A percentile compares a stretch with the other conserved stretches of the same genome.
Evolutionary conservation across 2,888 invertebrate genomes (phyloP).

Genomic region (Macaria notata): DNA sequence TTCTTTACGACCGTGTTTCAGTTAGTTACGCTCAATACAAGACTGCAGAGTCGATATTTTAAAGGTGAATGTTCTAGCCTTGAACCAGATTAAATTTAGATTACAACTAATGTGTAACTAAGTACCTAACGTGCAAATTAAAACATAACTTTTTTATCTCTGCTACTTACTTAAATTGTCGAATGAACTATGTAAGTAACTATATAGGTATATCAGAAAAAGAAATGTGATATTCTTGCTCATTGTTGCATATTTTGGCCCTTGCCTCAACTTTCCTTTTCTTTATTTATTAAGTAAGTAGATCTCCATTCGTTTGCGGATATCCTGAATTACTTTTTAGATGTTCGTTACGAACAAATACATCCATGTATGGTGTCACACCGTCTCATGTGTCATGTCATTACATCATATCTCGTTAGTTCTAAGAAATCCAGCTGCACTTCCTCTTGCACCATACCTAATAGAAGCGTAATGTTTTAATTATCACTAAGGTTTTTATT

Average conservation of each 20-base stretch:
- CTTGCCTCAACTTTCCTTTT: too few species aligned
- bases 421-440: constrained; percentile 4
- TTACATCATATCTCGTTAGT: constrained; percentile 5
- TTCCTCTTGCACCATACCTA: constrained; percentile 5
- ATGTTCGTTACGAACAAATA: not conserved
- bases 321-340: not conserved
- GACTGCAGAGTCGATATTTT: constrained; percentile 19
- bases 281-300: too few species aligned
- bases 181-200: too few species aligned
- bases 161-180: not conserved
- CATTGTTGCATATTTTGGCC: too few species aligned
- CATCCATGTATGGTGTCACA: not conserved
- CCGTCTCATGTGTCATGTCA: not conserved
- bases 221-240: too few species aligned
- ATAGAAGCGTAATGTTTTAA: not conserved
- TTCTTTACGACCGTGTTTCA: constrained; percentile 14
- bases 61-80: constrained; percentile 26
- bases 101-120: constrained; percentile 3
- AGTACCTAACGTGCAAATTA: constrained; percentile 12
- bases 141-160: constrained; percentile 7
- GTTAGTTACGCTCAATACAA: constrained; percentile 16
- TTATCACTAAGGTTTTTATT: too few species aligned
- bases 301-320: not conserved
- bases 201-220: too few species aligned
- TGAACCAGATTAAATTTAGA: constrained; percentile 22